Evolutionary conservation across 2,797 vertebrate genomes (phyloP).

Genomic region (Chelon labrosus): DNA sequence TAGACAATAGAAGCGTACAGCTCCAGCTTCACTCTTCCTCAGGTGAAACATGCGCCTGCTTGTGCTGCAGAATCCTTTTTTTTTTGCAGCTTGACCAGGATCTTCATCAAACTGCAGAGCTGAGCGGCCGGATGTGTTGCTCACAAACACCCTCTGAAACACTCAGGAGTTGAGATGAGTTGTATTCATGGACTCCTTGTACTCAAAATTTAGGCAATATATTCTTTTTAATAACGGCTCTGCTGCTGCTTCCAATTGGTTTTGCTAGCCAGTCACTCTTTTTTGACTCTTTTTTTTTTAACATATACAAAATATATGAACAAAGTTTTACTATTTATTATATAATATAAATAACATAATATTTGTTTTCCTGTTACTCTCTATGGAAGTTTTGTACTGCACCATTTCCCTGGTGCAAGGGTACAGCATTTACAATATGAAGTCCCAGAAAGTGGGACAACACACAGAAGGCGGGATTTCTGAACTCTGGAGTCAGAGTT

Average conservation of each 20-base stretch:
- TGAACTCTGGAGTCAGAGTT: slow-evolving; percentile 2
- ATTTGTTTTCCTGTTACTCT: slow-evolving; percentile 52
- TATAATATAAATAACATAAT: slow-evolving; percentile 79
- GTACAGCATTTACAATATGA: slow-evolving; percentile 17
- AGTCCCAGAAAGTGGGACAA: slow-evolving; percentile 5
- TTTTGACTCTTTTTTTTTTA: slow-evolving; percentile 58
- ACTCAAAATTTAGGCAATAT: slow-evolving; percentile 61
- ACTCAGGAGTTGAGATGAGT: slow-evolving; percentile 44
- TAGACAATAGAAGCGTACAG: slow-evolving; percentile 2
- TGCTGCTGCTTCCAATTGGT: slow-evolving; percentile 57
- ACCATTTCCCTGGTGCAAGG: slow-evolving; percentile 9
- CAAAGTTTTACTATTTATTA: slow-evolving; percentile 87
- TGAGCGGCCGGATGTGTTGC: slow-evolving; percentile 5
- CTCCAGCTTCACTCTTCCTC: slow-evolving; percentile 53
- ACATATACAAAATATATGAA: slow-evolving; percentile 78
- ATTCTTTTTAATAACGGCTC: slow-evolving; percentile 56
- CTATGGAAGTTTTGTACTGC: slow-evolving; percentile 33
- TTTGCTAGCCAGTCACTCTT: slow-evolving; percentile 51
- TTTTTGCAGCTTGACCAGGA: slow-evolving; percentile 50
- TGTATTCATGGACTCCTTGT: slow-evolving; percentile 32
- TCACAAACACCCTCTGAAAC: not conserved
- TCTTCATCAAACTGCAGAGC: slow-evolving; percentile 35
- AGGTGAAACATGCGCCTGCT: slow-evolving; percentile 52
- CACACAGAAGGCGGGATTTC: slow-evolving; percentile 15
- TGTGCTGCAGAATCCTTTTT: slow-evolving; percentile 42